Percentiles rank a stretch among this genome's conserved stretches.
Evolutionary conservation across 1,140 invertebrate genomes (phyloP).

Genomic region (Drosophila kikkawai): DNA sequence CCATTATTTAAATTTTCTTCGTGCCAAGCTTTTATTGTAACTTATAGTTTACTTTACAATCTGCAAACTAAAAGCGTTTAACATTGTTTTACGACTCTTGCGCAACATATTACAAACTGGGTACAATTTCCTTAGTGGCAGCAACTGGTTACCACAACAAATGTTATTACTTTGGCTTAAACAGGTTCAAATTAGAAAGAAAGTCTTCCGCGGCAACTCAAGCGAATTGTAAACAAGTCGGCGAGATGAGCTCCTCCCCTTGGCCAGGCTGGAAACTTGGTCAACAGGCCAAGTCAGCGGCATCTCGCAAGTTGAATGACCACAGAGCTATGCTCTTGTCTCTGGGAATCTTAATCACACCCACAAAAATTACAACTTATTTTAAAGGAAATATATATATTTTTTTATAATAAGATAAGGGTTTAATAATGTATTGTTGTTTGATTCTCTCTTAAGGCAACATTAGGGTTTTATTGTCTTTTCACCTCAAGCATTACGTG

Average conservation of each 20-base stretch:
- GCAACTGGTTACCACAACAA: slow-evolving; percentile 37
- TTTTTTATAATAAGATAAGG: neutral
- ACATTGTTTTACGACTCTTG: slow-evolving; percentile 14
- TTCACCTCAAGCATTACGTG: slow-evolving; percentile 3
- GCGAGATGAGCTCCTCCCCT: slow-evolving; percentile 12
- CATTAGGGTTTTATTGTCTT: neutral
- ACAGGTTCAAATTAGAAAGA: slow-evolving; percentile 79
- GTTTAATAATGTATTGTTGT: neutral
- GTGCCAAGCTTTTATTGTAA: neutral
- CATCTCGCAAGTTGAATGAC: slow-evolving; percentile 69
- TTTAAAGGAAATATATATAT: neutral
- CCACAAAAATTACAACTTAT: neutral
- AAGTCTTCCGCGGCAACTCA: slow-evolving; percentile 54
- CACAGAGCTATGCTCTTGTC: slow-evolving; percentile 35
- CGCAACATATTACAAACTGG: slow-evolving; percentile 38
- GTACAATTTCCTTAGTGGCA: slow-evolving; percentile 27
- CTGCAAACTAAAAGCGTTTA: slow-evolving; percentile 2
- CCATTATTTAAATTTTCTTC: neutral
- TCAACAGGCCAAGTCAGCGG: slow-evolving; percentile 28
- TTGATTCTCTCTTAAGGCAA: neutral
- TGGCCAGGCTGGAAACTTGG: slow-evolving; percentile 57
- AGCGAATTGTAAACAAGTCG: slow-evolving; percentile 67
- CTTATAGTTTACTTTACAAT: neutral
- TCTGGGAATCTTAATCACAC: neutral
- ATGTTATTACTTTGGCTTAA: slow-evolving; percentile 39